These are phyloP conservation scores for Ecliptopera silaceata DNA, from an alignment of 2,888 invertebrate species.

Conservation along the genomic window DNA sequence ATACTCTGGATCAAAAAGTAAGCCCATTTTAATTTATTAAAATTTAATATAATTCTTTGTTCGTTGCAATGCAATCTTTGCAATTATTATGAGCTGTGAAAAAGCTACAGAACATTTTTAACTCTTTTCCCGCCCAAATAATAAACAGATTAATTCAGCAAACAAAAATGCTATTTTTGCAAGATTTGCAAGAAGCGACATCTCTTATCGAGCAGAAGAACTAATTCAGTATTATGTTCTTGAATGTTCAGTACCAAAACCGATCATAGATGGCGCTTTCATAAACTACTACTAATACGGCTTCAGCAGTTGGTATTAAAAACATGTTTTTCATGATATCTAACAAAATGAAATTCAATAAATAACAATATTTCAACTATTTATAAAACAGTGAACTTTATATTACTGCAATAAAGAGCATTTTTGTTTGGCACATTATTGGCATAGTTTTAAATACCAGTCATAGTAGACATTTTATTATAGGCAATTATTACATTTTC, in stretches of 20 bases:
- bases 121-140: background rate
- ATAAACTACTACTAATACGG: background rate
- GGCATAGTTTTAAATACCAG: background rate
- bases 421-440: slow-evolving; percentile 26
- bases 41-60: too few species aligned
- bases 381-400: background rate
- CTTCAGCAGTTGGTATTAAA: background rate
- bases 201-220: background rate
- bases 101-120: too few species aligned
- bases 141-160: slow-evolving; percentile 4
- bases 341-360: too few species aligned
- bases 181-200: background rate
- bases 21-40: too few species aligned
- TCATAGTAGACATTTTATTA: background rate
- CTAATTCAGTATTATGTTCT: too few species aligned
- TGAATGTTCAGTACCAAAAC: background rate
- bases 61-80: too few species aligned
- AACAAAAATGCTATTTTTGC: slow-evolving; percentile 28
- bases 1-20: too few species aligned
- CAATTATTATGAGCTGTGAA: too few species aligned
- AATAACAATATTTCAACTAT: background rate
- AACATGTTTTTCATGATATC: too few species aligned
- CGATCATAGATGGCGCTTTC: background rate
- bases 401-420: slow-evolving; percentile 20
- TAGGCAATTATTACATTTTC: too few species aligned